Base-by-base conservation (phyloP, 2,797 vertebrate species). In the Sebastes kiyomatsui region DNA sequence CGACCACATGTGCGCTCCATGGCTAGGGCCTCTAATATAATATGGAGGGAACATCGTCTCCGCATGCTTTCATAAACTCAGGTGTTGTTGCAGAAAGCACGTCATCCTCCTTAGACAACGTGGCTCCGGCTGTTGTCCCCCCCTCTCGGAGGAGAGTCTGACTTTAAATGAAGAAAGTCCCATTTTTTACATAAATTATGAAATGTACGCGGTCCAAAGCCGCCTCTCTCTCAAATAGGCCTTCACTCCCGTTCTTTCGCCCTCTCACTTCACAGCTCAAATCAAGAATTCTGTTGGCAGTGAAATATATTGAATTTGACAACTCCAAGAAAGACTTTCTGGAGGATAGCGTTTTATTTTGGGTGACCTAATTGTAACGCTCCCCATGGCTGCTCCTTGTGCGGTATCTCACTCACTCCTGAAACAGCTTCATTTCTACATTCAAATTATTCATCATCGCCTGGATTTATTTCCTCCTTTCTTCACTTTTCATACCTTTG, bases 381-480 rank as follows among this genome's bases (percentile, higher is more conserved):
- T 93, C 90, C 93, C 93, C 90, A 93, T 92, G 94, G 94, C 94
- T 95, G 93, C 93, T 93, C 88, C 92, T 92, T 93, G 94, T 94
- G 94, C 85, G 85, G 92, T 93, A 93, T 92, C 92, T 93, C 92
- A 89, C 91, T 92, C 90, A 92, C 92, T 94, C 93, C 94, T 94
- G 94, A 94, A 94, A 95, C 92, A 83, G 92, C 94, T 96, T 96
- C 95, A 95, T 95, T 96, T 95, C 95, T 92, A 93, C 95, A 95
- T 95, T 96, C 93, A 96, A 95, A 96, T 96, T 96, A 96, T 96
- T 96, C 95, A 95, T 95, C 94, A 96, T 94, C 90, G 85, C 95
- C 93, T 77, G 93, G 94, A 95, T 95, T 95, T 95, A 94, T 94
- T 95, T 95, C 92, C 91, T 92, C 89, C 90, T 93, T 94, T 94